A percentile compares a stretch with the other conserved stretches of the same genome.
phyloP scores from a whole-genome alignment of 2,888 invertebrate species.

The Muschampia plurimacula region DNA sequence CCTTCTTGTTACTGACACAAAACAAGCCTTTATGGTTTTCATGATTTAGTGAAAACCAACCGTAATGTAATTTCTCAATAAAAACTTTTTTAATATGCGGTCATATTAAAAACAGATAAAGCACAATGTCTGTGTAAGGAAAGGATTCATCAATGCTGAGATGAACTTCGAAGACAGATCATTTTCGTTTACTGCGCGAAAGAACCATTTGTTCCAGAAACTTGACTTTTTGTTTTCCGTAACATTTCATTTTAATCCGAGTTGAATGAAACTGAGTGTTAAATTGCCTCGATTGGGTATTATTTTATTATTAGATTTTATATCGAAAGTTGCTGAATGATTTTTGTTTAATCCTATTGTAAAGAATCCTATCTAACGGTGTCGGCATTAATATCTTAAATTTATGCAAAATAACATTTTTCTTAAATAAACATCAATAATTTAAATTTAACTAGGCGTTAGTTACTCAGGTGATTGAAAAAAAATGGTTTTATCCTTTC shows the following conservation, averaged over 20 bases:
- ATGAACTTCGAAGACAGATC: constrained; percentile 39
- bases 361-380: neutral
- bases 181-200: constrained; percentile 41
- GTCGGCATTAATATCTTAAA: no score
- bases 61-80: no score
- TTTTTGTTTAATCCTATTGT: neutral
- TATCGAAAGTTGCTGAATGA: neutral
- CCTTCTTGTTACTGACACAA: no score
- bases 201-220: constrained; percentile 22
- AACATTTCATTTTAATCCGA: constrained; percentile 23
- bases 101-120: neutral
- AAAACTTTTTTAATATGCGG: no score
- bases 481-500: no score
- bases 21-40: no score
- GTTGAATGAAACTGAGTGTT: neutral
- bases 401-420: no score
- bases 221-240: constrained; percentile 32
- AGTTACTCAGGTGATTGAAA: no score
- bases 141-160: neutral
- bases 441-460: no score
- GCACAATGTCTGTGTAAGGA: neutral
- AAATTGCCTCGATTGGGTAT: constrained; percentile 8
- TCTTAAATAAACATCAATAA: no score
- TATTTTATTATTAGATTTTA: constrained; percentile 5
- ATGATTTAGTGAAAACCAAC: no score